A percentile compares a stretch with the other conserved stretches of the same genome.
Evolutionary conservation across 2,888 invertebrate species (phyloP).

Genomic region (Drepanosiphum platanoidis): DNA sequence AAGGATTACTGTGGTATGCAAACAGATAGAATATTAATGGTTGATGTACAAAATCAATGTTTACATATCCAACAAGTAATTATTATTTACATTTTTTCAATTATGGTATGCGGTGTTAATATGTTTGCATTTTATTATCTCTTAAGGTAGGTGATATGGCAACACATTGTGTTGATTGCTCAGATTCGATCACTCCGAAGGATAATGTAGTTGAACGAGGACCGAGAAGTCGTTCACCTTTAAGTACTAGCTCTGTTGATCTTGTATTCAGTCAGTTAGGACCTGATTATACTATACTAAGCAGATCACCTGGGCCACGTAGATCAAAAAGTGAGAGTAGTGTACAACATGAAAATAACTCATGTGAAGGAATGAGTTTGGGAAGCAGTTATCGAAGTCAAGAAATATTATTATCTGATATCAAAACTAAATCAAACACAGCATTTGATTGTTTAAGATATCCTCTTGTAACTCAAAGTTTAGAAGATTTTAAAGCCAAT

Average conservation of each 20-base stretch:
- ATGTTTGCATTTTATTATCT: background rate
- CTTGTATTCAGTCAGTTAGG: slow-evolving; percentile 60
- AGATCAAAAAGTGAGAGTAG: slow-evolving; percentile 56
- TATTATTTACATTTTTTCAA: slow-evolving; percentile 11
- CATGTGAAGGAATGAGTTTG: slow-evolving; percentile 71
- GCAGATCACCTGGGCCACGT: slow-evolving; percentile 25
- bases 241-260: slow-evolving; percentile 65
- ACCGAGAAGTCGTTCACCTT: slow-evolving; percentile 65
- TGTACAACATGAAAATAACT: slow-evolving; percentile 52
- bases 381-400: slow-evolving; percentile 72
- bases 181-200: slow-evolving; percentile 69
- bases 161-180: slow-evolving; percentile 65
- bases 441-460: slow-evolving; percentile 45
- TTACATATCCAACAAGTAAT: slow-evolving; percentile 66
- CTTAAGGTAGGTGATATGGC: slow-evolving; percentile 56
- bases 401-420: slow-evolving; percentile 69
- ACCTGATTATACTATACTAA: slow-evolving; percentile 47
- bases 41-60: slow-evolving; percentile 72
- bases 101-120: background rate
- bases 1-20: slow-evolving; percentile 87
- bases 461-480: slow-evolving; percentile 66
- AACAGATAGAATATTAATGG: slow-evolving; percentile 81
- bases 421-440: slow-evolving; percentile 47
- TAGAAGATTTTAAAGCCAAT: slow-evolving; percentile 68
- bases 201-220: slow-evolving; percentile 61